Conservation (phyloP, 1,140 invertebrate genomes). For the Coptotermes formosanus region DNA sequence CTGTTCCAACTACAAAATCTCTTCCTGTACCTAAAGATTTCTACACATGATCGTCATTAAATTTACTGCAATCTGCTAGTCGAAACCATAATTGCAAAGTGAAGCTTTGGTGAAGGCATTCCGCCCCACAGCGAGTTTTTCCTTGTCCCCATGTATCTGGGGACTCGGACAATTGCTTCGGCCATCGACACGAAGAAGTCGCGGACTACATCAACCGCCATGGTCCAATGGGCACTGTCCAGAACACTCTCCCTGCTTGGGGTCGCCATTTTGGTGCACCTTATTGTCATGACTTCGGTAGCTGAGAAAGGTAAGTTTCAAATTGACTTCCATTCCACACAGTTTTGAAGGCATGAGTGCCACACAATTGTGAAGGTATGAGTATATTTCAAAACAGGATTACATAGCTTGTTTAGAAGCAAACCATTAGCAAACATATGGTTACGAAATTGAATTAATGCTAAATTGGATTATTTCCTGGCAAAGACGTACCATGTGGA, state of each 20-base stretch:
- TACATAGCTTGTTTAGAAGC: too few species aligned
- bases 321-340: background rate
- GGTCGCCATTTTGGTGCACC: constrained; percentile 36
- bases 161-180: background rate
- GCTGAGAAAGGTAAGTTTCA: constrained; percentile 36
- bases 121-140: background rate
- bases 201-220: constrained; percentile 37
- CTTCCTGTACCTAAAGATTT: too few species aligned
- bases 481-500: too few species aligned
- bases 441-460: too few species aligned
- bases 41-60: too few species aligned
- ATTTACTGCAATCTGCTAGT: too few species aligned
- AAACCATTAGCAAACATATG: too few species aligned
- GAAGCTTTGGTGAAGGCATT: too few species aligned
- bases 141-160: constrained; percentile 1
- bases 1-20: too few species aligned
- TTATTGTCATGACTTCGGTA: constrained; percentile 37
- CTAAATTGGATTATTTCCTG: too few species aligned
- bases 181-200: background rate
- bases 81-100: too few species aligned
- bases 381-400: too few species aligned
- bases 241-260: constrained; percentile 37
- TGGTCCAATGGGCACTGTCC: constrained; percentile 37
- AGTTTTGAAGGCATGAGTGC: background rate
- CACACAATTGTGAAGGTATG: background rate